These are phyloP conservation scores for Leptinotarsa lineolata DNA, from an alignment of 1,140 invertebrate genomes.

Conservation along the genomic window DNA sequence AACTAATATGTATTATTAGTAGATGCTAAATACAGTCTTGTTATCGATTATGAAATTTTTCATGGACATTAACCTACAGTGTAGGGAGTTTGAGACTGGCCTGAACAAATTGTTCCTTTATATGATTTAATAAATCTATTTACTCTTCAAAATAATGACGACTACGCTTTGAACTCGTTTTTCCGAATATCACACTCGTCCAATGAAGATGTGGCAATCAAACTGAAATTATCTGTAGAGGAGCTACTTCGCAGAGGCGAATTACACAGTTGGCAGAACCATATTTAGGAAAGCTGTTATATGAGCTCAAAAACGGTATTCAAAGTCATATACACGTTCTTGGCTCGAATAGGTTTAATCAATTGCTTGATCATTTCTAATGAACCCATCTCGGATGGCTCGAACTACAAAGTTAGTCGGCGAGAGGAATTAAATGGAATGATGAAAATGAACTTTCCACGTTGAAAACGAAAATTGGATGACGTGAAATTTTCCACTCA, in stretches of 20 bases:
- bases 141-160: too few species aligned
- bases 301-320: conserved; percentile 34
- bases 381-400: conserved; percentile 23
- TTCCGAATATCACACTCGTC: not conserved
- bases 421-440: conserved; percentile 35
- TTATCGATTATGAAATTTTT: too few species aligned
- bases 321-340: conserved; percentile 34
- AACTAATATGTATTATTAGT: too few species aligned
- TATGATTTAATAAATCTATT: too few species aligned
- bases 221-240: conserved; percentile 14
- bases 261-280: conserved; percentile 35
- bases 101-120: too few species aligned
- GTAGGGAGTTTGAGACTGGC: too few species aligned
- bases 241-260: conserved; percentile 19
- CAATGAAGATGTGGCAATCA: conserved; percentile 8
- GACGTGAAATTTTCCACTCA: not conserved
- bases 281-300: conserved; percentile 36
- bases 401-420: conserved; percentile 32
- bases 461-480: not conserved
- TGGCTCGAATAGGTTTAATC: conserved; percentile 39
- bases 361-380: conserved; percentile 40
- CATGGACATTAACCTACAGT: too few species aligned
- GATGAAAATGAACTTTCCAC: conserved; percentile 25
- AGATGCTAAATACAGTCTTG: too few species aligned
- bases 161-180: not conserved